Evolutionary conservation across 1,140 invertebrate genomes (phyloP).

Genomic region (Mya arenaria): DNA sequence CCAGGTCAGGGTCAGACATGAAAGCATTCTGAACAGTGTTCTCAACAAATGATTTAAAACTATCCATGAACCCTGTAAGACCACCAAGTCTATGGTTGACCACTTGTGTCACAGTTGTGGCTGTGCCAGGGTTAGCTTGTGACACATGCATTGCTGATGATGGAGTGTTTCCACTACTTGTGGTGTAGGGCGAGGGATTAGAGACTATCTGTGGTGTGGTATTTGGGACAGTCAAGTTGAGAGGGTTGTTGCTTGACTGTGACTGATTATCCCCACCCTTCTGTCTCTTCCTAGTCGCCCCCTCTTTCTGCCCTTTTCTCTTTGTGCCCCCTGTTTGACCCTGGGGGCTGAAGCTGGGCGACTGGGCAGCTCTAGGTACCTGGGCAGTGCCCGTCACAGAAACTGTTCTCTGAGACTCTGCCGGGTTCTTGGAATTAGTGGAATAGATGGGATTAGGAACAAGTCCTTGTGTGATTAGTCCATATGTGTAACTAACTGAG

Average conservation of each 20-base stretch:
- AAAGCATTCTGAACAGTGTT: constrained; percentile 80
- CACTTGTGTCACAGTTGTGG: constrained; percentile 83
- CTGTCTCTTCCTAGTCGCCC: constrained; percentile 62
- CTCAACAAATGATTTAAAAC: constrained; percentile 80
- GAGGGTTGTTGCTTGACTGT: constrained; percentile 66
- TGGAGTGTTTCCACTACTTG: constrained; percentile 66
- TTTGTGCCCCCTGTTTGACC: constrained; percentile 56
- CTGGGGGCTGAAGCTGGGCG: constrained; percentile 22
- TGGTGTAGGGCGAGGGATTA: constrained; percentile 86
- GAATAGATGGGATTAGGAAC: constrained; percentile 82
- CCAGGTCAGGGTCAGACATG: constrained; percentile 71
- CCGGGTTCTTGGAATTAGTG: constrained; percentile 56
- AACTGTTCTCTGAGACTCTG: constrained; percentile 44
- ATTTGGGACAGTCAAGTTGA: constrained; percentile 83
- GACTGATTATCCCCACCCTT: constrained; percentile 56
- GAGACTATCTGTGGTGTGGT: constrained; percentile 82
- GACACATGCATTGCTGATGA: constrained; percentile 83
- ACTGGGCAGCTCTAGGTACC: constrained; percentile 27
- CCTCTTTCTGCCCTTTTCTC: constrained; percentile 61
- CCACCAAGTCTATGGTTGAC: constrained; percentile 63
- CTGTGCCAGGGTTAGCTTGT: constrained; percentile 77
- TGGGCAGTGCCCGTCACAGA: constrained; percentile 49
- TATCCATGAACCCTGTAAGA: constrained; percentile 76
- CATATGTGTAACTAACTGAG: constrained; percentile 71
- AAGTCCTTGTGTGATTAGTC: constrained; percentile 81